Percentiles rank a stretch among this genome's conserved stretches.
Conservation (phyloP, 2,113 vertebrate genomes). For the Lophotis ruficrista region DNA sequence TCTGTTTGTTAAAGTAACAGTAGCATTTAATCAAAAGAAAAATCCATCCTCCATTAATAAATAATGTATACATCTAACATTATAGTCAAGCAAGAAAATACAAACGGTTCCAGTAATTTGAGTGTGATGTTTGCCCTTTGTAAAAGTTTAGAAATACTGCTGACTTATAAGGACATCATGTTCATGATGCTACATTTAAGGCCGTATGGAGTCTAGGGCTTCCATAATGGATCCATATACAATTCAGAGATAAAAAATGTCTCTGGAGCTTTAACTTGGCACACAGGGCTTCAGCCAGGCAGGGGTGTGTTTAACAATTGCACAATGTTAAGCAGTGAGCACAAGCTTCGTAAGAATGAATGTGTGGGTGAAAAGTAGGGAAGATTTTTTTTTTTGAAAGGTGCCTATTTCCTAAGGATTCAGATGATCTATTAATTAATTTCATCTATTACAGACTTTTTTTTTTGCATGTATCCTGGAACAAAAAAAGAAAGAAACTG, state of each 20-base stretch:
- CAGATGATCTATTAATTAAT: neutral
- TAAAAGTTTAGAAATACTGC: conserved; percentile 29
- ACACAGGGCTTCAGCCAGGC: neutral
- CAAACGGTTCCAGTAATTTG: conserved; percentile 49
- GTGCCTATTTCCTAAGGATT: neutral
- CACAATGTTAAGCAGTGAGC: neutral
- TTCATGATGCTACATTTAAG: conserved; percentile 26
- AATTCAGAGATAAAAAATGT: neutral
- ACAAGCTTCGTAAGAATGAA: neutral
- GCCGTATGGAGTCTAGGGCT: neutral
- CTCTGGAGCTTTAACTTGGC: neutral
- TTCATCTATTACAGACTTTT: neutral
- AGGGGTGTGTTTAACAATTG: neutral
- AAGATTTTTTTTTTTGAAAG: neutral
- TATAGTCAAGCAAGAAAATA: conserved; percentile 64
- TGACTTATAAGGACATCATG: conserved; percentile 33
- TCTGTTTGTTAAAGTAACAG: conserved; percentile 74
- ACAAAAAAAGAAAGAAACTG: neutral
- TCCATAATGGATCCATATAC: neutral
- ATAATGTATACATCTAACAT: conserved; percentile 67
- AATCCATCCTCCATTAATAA: conserved; percentile 72
- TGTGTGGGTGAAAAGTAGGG: neutral
- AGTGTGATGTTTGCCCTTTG: conserved; percentile 41
- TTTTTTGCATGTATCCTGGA: neutral
- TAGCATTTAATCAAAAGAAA: conserved; percentile 75